These are phyloP conservation scores for Pseudotriccus pelzelni DNA, from an alignment of 2,797 vertebrate species.

Conservation along the genomic window DNA sequence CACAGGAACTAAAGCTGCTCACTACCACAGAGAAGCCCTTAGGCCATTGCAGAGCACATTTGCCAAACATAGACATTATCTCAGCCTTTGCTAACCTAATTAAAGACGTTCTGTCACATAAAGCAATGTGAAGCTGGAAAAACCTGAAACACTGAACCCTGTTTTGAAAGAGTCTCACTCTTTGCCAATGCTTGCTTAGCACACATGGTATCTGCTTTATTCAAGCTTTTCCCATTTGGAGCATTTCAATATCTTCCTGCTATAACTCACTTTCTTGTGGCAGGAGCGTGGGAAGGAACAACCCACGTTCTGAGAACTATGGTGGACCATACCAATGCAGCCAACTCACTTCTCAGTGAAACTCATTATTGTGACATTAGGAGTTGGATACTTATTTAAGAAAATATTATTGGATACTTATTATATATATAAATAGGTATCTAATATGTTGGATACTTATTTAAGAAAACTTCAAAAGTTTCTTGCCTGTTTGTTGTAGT, in stretches of 20 bases:
- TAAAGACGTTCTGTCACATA: conserved; percentile 58
- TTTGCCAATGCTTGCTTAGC: background rate
- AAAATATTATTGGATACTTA: background rate
- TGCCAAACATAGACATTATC: conserved; percentile 60
- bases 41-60: conserved; percentile 17
- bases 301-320: background rate
- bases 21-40: conserved; percentile 27
- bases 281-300: background rate
- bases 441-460: background rate
- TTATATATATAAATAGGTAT: too few species aligned
- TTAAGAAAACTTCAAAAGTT: background rate
- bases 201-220: background rate
- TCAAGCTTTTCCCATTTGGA: background rate
- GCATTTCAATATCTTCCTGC: background rate
- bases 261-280: background rate
- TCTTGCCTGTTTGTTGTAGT: background rate
- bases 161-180: conserved; percentile 35
- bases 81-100: conserved; percentile 53
- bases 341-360: background rate
- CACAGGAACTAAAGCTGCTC: background rate
- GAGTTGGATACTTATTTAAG: background rate
- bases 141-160: conserved; percentile 35
- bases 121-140: conserved; percentile 54
- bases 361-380: background rate
- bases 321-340: background rate